Evolutionary conservation across 2,113 vertebrate species (phyloP), one percentile per base, ranked within the genome.

Genomic region (Synchiropus splendidus): DNA sequence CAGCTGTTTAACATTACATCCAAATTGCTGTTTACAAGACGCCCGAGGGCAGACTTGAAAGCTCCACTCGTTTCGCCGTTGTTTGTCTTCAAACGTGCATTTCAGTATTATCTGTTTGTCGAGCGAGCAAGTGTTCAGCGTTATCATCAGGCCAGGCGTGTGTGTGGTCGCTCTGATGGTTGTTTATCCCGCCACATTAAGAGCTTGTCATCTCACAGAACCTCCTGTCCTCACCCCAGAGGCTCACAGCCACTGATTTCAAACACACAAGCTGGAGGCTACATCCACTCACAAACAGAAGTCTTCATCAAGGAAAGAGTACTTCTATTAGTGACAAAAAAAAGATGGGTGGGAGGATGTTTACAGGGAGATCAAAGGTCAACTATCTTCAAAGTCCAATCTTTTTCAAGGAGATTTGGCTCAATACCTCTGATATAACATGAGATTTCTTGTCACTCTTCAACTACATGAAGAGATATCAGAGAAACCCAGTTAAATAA

Each of bases 11-110:
- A 53, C 75, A 81, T 83, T 80, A 82, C 55, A 59, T 71, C 72
- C 45, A 75, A 76, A 82, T 80, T 62, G 60, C 61, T 80, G 85
- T 86, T 87, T 84, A 85, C 81, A 82, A 83, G 76, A 80, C 73
- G 64, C 63, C 58, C 61, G 70, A 72, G 67, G 75, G 77, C 15
- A 70, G 45, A 67, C 72, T 71, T 62, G 64, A 61, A 72, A 54
- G 58, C 74, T 70, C 49, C 45, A 72, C 45, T 72, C 58, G 63
- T 39, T 68, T 42, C 38, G 48, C 21, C 21, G 18, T 35, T 54
- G 30, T 51, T 39, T 6, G 10, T 58, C 37, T 63, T 63, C n/a
- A 48, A 61, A 61, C 56, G 45, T 58, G 36, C 62, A 66, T 75
- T 58, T 70, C 77, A 86, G 80, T 83, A 75, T 84, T 83, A 82